Conservation (phyloP, 2,888 invertebrate species). For the Atrina japonica region DNA sequence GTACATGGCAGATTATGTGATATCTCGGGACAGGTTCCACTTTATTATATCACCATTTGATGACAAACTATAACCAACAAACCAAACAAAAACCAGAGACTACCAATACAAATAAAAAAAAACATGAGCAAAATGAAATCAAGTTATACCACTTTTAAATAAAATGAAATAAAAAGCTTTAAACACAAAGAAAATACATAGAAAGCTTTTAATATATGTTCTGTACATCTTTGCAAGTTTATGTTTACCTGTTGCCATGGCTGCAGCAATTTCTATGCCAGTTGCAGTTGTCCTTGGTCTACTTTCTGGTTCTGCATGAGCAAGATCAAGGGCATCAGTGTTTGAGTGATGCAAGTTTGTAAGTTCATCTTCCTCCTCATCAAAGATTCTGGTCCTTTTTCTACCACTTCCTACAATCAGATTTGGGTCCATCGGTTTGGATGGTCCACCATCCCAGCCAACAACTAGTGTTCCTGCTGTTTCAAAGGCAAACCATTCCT, state of each 20-base stretch:
- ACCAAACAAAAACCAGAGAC: too few species aligned
- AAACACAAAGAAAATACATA: too few species aligned
- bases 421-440: constrained; percentile 23
- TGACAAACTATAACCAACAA: too few species aligned
- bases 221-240: too few species aligned
- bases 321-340: constrained; percentile 55
- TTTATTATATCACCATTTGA: too few species aligned
- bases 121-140: too few species aligned
- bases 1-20: too few species aligned
- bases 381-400: neutral
- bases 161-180: too few species aligned
- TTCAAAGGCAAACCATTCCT: constrained; percentile 79
- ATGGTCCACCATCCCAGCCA: constrained; percentile 75
- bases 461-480: constrained; percentile 77
- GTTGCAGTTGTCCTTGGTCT: constrained; percentile 61
- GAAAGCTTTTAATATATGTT: too few species aligned
- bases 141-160: too few species aligned
- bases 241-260: constrained; percentile 74
- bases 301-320: constrained; percentile 44
- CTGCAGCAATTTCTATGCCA: constrained; percentile 78
- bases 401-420: neutral
- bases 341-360: neutral
- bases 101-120: too few species aligned
- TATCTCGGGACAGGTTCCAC: too few species aligned
- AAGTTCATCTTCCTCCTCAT: constrained; percentile 22